Conservation (phyloP, 2,113 vertebrate species). For the Cyprinus carpio region DNA sequence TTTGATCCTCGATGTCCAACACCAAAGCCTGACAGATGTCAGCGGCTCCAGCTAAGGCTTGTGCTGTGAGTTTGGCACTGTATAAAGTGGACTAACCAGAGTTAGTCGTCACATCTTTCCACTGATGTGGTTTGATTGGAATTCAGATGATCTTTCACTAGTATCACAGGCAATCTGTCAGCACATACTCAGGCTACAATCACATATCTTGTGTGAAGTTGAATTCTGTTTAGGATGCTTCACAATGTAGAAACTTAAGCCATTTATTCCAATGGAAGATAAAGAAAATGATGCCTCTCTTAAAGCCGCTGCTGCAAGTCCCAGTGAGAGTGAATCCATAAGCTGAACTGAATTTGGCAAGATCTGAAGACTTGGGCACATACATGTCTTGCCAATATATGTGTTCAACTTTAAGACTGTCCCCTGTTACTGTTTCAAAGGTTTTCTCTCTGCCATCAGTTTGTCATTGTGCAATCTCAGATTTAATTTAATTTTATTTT, state of each 20-base stretch:
- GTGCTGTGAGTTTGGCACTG: conserved; percentile 17
- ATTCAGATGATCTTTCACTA: conserved; percentile 16
- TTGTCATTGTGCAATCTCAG: background rate
- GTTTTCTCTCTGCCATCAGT: background rate
- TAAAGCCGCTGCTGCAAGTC: background rate
- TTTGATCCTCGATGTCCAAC: conserved; percentile 77
- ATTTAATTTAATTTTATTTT: too few species aligned
- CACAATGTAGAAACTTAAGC: conserved; percentile 1
- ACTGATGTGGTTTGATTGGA: conserved; percentile 31
- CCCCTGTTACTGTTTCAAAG: background rate
- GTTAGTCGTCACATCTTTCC: background rate
- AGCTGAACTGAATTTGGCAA: background rate
- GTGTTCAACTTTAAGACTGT: background rate
- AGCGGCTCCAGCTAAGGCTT: conserved; percentile 67
- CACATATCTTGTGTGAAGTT: background rate
- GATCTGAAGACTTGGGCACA: background rate
- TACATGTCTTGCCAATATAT: background rate
- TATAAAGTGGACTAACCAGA: conserved; percentile 33
- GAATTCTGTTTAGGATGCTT: background rate
- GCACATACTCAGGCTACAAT: background rate
- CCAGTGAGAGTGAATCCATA: background rate
- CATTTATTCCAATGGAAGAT: conserved; percentile 21
- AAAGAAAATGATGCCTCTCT: background rate
- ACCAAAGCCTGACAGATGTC: conserved; percentile 70
- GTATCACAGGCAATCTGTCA: conserved; percentile 30